phyloP scores from a whole-genome alignment of 2,888 invertebrate genomes.

The Uloborus plumipes region DNA sequence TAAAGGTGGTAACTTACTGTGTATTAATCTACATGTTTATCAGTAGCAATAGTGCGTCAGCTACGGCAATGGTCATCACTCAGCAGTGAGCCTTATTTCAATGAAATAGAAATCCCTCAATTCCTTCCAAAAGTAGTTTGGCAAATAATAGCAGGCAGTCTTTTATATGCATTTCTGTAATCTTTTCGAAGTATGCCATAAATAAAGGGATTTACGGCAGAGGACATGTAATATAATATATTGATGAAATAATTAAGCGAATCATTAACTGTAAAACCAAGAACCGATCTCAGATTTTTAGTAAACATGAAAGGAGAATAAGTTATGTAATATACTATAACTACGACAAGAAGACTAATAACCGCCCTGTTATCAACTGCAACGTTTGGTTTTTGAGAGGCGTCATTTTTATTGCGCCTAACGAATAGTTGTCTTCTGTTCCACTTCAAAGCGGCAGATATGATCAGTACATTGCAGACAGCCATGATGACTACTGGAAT shows the following conservation, averaged over 20 bases:
- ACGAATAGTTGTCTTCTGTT: background rate
- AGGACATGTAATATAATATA: conserved; percentile 69
- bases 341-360: conserved; percentile 69
- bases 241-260: conserved; percentile 69
- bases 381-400: background rate
- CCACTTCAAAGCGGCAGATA: conserved; percentile 20
- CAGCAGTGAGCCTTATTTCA: too few species aligned
- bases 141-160: conserved; percentile 8
- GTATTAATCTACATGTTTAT: too few species aligned
- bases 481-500: conserved; percentile 11
- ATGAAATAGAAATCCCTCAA: too few species aligned
- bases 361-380: conserved; percentile 31
- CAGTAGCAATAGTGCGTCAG: too few species aligned
- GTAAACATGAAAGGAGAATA: conserved; percentile 71
- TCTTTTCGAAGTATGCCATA: conserved; percentile 65
- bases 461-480: conserved; percentile 28
- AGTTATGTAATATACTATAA: conserved; percentile 70
- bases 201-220: conserved; percentile 71
- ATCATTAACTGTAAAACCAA: conserved; percentile 67
- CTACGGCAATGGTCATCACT: too few species aligned
- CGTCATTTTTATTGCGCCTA: background rate
- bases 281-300: conserved; percentile 70
- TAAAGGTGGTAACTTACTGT: too few species aligned
- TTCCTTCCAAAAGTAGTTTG: background rate
- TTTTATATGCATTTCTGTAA: conserved; percentile 49